Conservation (phyloP, 2,797 vertebrate species). For the Enteromius trimaculatus region DNA sequence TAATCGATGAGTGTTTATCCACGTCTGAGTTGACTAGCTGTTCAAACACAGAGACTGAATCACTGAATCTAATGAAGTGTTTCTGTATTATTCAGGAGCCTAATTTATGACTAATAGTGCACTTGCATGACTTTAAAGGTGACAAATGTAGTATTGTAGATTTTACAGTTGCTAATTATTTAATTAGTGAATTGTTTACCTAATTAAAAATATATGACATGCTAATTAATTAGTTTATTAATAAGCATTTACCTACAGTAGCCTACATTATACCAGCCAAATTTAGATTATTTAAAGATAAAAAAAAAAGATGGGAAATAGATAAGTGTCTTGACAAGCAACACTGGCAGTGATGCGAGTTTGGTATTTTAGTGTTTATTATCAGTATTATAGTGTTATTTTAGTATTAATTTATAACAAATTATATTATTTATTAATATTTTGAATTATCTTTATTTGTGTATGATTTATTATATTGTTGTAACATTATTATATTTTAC, state of each 20-base stretch:
- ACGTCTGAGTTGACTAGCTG: conserved; percentile 11
- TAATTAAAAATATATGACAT: background rate
- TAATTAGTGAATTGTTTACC: background rate
- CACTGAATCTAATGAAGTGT: background rate
- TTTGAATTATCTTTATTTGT: background rate
- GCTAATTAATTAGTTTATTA: background rate
- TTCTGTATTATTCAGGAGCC: background rate
- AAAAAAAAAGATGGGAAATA: background rate
- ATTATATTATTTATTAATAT: background rate
- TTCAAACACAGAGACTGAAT: background rate
- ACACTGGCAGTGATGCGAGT: background rate
- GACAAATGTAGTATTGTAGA: background rate
- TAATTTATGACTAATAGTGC: background rate
- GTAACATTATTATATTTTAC: background rate
- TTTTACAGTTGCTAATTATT: background rate
- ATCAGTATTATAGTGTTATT: background rate
- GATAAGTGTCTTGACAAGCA: background rate
- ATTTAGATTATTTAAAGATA: background rate
- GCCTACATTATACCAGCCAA: background rate
- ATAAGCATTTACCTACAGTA: background rate
- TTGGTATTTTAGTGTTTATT: background rate
- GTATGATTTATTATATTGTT: background rate
- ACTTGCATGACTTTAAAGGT: background rate
- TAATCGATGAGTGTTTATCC: conserved; percentile 24
- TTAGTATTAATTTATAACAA: background rate